Evolutionary conservation across 1,140 invertebrate genomes (phyloP).

Genomic region (Brachionus angularis): DNA sequence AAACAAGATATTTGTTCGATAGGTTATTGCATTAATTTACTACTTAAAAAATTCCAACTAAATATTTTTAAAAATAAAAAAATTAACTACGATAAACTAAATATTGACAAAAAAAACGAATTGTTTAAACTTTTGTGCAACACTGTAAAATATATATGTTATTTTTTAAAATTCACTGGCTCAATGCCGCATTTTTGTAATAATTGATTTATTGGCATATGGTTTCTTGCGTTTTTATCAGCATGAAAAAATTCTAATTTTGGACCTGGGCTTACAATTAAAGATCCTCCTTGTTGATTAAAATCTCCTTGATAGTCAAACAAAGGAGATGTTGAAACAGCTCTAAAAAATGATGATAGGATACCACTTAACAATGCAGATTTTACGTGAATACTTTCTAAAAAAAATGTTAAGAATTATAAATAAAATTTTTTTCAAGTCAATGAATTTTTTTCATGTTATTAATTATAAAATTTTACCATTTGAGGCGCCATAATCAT

Average conservation of each 20-base stretch:
- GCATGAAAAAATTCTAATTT: constrained; percentile 15
- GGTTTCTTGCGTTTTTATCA: neutral
- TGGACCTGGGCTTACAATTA: constrained; percentile 12
- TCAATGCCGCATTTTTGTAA: neutral
- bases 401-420: neutral
- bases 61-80: neutral
- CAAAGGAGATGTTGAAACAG: neutral
- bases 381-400: constrained; percentile 17
- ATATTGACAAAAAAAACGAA: neutral
- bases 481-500: neutral
- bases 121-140: neutral
- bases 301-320: constrained; percentile 43
- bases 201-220: constrained; percentile 24
- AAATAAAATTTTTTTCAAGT: neutral
- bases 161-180: neutral
- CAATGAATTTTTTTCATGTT: no score
- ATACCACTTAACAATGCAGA: neutral
- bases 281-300: constrained; percentile 29
- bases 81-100: neutral
- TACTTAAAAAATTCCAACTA: neutral
- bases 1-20: neutral
- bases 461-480: neutral
- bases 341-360: constrained; percentile 26
- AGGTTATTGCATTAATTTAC: neutral
- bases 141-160: neutral